Evolutionary conservation across 1,140 invertebrate genomes (phyloP), one percentile per base, ranked within the genome.

Genomic region (Lepidostoma basale): DNA sequence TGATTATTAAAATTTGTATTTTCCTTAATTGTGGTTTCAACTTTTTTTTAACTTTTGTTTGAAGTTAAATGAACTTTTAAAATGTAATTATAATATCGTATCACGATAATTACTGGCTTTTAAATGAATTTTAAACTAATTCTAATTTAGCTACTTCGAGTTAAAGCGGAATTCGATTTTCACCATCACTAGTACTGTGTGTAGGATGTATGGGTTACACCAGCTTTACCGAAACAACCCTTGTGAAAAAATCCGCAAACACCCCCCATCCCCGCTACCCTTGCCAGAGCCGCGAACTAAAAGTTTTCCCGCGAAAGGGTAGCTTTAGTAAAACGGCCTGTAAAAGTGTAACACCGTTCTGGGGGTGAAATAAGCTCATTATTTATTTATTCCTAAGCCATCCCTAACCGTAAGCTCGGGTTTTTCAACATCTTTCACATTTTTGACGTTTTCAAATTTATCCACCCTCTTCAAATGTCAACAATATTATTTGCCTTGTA

Each of bases 371-470:
- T 54, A 54, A 54, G 49, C 49, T 54, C 49, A 54, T 54, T 54
- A 54, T 54, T 54, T 54, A 54, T 54, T 54, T 54, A 54, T 54
- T 54, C 49, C n/a, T 54, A 54, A 54, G 49, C 49, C 26, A 54
- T 33, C 49, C 49, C 12, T 2, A 16, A 28, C 14, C 49, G 25
- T 16, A 26, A 28, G 10, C 25, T 20, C 25, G 49, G 49, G 26
- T 20, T 28, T 16, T 14, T 52, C n/a, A n/a, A n/a, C n/a, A n/a
- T n/a, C 30, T 54, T 54, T 33, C 4, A 28, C 3, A 26, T 30
- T 30, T 54, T 33, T 36, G 33, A n/a, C n/a, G 33, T 36, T 36
- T 36, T 36, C 33, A n/a, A n/a, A 36, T 36, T 36, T 36, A 36
- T 36, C 33, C 9, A n/a, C 33, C 33, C 14, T 36, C 14, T 36